These are phyloP conservation scores for Apogon talboti DNA, from an alignment of 2,797 vertebrate species.

Conservation along the genomic window DNA sequence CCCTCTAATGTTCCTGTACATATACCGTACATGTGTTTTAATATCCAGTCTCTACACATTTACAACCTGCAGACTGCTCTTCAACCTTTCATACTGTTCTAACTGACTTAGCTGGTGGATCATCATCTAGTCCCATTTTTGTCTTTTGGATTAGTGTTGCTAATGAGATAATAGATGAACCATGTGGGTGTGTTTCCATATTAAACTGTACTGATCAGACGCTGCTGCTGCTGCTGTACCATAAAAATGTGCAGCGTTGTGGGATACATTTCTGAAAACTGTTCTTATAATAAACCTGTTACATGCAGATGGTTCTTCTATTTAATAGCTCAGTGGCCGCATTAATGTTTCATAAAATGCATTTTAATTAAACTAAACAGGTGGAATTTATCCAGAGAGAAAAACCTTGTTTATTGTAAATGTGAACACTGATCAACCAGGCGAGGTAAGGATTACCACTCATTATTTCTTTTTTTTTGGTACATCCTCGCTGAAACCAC, in stretches of 20 bases:
- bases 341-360: conserved; percentile 31
- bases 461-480: conserved; percentile 1
- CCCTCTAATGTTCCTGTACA: too few relatives aligned
- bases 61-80: too few relatives aligned
- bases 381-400: conserved; percentile 5
- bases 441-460: conserved; percentile 12
- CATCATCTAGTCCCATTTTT: conserved; percentile 38
- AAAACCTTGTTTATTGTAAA: conserved; percentile 15
- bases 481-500: not conserved
- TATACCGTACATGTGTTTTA: too few relatives aligned
- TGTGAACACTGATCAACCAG: conserved; percentile 30
- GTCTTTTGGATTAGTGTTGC: conserved; percentile 45
- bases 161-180: conserved; percentile 36
- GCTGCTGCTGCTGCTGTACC: conserved; percentile 22
- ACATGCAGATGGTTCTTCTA: conserved; percentile 38
- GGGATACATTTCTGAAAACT: conserved; percentile 19
- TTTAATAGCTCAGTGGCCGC: conserved; percentile 20
- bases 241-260: conserved; percentile 23
- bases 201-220: conserved; percentile 47
- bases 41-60: too few relatives aligned
- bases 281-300: conserved; percentile 31
- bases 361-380: conserved; percentile 36
- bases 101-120: conserved; percentile 57
- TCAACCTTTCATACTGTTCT: conserved; percentile 11
- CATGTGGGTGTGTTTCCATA: conserved; percentile 19